A percentile compares a stretch with the other conserved stretches of the same genome.
Evolutionary conservation across 2,113 vertebrate species (phyloP).

Genomic region (Azemiops feae): DNA sequence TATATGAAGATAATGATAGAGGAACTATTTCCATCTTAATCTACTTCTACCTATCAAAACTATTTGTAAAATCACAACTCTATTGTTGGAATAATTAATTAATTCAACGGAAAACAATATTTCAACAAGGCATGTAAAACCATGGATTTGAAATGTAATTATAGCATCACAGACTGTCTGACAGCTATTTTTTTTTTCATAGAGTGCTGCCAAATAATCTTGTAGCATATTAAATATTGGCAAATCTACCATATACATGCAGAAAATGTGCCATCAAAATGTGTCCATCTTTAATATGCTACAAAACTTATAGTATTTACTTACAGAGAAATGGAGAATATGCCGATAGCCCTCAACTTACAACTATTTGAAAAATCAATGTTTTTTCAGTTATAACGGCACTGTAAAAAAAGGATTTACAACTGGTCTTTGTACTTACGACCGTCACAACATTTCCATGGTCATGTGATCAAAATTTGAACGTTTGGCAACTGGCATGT

Average conservation of each 20-base stretch:
- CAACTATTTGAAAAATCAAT: neutral
- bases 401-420: neutral
- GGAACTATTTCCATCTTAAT: neutral
- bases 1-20: neutral
- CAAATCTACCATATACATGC: neutral
- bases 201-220: neutral
- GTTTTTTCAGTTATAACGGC: neutral
- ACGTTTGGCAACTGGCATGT: neutral
- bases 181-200: neutral
- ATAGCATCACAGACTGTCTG: neutral
- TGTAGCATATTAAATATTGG: neutral
- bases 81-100: slow-evolving; percentile 6
- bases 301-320: neutral
- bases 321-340: neutral
- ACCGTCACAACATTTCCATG: neutral
- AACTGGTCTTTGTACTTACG: neutral
- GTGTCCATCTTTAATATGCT: neutral
- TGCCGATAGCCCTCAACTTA: neutral
- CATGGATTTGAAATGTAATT: neutral
- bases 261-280: neutral
- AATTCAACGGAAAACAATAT: neutral
- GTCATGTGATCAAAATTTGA: neutral
- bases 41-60: slow-evolving; percentile 14
- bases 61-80: neutral
- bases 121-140: neutral